phyloP scores from a whole-genome alignment of 2,113 vertebrate species.

The Montifringilla adamsi region DNA sequence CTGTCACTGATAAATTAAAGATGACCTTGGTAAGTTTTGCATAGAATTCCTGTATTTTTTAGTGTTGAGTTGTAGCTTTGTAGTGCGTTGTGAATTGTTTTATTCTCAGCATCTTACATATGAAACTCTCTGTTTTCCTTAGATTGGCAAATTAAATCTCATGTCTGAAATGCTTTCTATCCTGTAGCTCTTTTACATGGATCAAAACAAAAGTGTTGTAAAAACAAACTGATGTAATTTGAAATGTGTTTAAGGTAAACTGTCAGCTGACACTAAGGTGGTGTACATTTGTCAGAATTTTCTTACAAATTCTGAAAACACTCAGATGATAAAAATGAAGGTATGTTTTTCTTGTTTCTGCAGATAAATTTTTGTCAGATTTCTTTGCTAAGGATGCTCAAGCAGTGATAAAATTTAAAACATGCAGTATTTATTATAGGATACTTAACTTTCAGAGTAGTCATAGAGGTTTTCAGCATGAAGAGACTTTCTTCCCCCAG shows the following conservation, averaged over 20 bases:
- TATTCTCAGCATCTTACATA: not conserved
- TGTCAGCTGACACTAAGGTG: not conserved
- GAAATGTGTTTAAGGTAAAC: not conserved
- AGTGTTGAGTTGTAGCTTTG: not conserved
- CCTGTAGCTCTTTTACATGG: not conserved
- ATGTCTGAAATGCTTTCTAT: not conserved
- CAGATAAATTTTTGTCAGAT: not conserved
- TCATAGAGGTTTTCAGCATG: not conserved
- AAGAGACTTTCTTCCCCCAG: not conserved
- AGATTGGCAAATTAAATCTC: not conserved
- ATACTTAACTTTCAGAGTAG: not conserved
- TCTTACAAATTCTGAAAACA: not conserved
- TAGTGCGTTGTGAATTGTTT: not conserved
- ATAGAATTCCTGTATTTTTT: not conserved
- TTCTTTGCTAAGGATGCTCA: not conserved
- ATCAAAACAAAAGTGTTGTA: not conserved
- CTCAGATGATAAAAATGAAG: not conserved
- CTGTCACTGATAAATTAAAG: slow-evolving; percentile 90
- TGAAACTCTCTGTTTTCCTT: not conserved
- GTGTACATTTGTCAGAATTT: not conserved
- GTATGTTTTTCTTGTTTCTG: not conserved
- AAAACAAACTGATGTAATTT: not conserved
- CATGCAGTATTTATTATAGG: not conserved
- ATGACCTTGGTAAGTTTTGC: slow-evolving; percentile 89
- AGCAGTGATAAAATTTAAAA: not conserved